phyloP scores from a whole-genome alignment of 2,888 invertebrate genomes.

The Glaucopsyche alexis region DNA sequence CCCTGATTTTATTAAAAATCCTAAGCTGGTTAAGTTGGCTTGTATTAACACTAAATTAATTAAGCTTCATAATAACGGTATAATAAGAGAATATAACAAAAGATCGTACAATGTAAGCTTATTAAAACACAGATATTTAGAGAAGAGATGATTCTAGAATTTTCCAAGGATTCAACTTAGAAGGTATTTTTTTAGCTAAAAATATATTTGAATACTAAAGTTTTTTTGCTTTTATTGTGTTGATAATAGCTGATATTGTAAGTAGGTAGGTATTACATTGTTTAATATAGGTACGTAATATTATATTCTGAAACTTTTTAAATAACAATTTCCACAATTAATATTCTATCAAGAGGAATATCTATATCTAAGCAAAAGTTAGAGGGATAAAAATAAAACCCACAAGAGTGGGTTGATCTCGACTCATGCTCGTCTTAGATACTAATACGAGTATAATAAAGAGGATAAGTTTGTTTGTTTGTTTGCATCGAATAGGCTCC shows the following conservation, averaged over 20 bases:
- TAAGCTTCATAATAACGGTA: constrained; percentile 18
- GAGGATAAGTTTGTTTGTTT: background rate
- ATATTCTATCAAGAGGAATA: background rate
- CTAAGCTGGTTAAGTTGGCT: background rate
- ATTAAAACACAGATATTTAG: background rate
- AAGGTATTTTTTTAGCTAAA: background rate
- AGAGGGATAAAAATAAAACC: background rate
- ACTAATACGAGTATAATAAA: background rate
- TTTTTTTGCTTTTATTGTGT: too few species aligned
- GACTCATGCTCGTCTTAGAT: too few species aligned
- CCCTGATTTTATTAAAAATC: background rate
- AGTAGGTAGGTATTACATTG: background rate
- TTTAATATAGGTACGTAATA: background rate
- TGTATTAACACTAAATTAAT: constrained; percentile 13
- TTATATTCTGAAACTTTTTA: background rate
- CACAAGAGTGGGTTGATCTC: background rate
- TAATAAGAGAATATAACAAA: constrained; percentile 7
- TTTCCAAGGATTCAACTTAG: background rate
- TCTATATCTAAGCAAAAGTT: background rate
- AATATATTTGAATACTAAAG: background rate
- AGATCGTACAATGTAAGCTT: background rate
- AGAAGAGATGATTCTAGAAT: too few species aligned
- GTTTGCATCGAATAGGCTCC: background rate
- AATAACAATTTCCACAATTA: background rate
- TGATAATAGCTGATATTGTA: too few species aligned